These are phyloP conservation scores for Epinotia demarniana DNA, from an alignment of 2,888 invertebrate species.

Conservation along the genomic window DNA sequence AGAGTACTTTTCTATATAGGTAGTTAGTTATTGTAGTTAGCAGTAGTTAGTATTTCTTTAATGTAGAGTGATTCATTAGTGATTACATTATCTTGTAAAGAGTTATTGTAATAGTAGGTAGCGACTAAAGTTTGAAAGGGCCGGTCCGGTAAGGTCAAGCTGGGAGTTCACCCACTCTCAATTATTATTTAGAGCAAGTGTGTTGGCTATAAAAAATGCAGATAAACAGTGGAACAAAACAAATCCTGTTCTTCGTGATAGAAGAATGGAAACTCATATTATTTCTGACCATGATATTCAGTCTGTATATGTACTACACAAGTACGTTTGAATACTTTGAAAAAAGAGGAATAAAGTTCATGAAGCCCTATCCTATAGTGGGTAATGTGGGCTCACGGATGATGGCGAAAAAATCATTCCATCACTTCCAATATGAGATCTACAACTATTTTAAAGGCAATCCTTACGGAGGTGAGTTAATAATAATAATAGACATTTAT, in stretches of 20 bases:
- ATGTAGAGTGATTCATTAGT: too few relatives aligned
- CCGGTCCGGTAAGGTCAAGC: too few relatives aligned
- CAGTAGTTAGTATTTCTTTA: too few relatives aligned
- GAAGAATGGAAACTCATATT: constrained; percentile 72
- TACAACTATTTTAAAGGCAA: constrained; percentile 78
- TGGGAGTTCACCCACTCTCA: neutral
- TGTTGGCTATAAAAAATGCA: constrained; percentile 51
- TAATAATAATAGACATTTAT: too few relatives aligned
- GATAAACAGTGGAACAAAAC: constrained; percentile 56
- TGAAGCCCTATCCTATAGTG: constrained; percentile 77
- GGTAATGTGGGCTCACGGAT: constrained; percentile 79
- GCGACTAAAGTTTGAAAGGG: too few relatives aligned
- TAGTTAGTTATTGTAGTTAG: too few relatives aligned
- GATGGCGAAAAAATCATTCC: constrained; percentile 72
- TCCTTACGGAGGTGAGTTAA: constrained; percentile 75
- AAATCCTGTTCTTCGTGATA: constrained; percentile 58
- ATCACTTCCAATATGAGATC: constrained; percentile 74
- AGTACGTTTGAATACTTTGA: constrained; percentile 76
- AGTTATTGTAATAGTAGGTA: too few relatives aligned
- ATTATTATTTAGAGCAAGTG: neutral
- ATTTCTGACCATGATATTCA: constrained; percentile 63
- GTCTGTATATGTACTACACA: constrained; percentile 74
- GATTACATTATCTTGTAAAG: too few relatives aligned
- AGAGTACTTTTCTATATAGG: too few relatives aligned
- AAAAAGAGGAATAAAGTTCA: constrained; percentile 73